Percentiles rank a stretch among this genome's conserved stretches.
Conservation (phyloP, 2,797 vertebrate genomes). For the Parotocinclus haroldoi region DNA sequence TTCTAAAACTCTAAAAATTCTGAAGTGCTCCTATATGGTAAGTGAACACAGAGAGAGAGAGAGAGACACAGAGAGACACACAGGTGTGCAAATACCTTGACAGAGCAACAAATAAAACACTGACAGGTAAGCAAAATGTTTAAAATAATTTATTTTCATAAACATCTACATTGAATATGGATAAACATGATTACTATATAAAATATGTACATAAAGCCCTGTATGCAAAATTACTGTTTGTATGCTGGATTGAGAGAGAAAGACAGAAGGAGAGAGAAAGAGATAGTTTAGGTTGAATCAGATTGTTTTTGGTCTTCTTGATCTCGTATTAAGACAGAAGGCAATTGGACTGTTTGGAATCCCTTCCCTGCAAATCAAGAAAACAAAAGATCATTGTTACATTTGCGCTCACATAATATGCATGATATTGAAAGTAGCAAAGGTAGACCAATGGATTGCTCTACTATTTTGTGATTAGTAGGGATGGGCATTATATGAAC, state of each 20-base stretch:
- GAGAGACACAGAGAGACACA: too few species aligned
- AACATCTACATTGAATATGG: constrained; percentile 61
- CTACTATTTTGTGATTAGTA: too few species aligned
- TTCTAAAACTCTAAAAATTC: too few species aligned
- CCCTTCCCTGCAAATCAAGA: constrained; percentile 57
- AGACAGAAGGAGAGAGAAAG: constrained; percentile 41
- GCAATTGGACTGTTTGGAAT: constrained; percentile 72
- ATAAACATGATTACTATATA: constrained; percentile 66
- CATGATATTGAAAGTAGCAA: too few species aligned
- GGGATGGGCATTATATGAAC: too few species aligned
- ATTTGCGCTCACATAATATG: neutral
- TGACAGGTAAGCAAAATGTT: constrained; percentile 29
- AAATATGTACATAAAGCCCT: constrained; percentile 73
- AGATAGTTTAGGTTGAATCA: constrained; percentile 44
- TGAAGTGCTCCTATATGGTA: too few species aligned
- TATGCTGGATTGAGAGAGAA: constrained; percentile 32
- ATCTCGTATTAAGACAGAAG: constrained; percentile 64
- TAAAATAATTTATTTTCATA: constrained; percentile 76
- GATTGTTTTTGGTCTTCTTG: constrained; percentile 15
- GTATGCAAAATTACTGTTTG: constrained; percentile 57
- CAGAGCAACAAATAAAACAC: neutral
- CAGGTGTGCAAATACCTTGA: too few species aligned
- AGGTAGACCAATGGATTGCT: too few species aligned
- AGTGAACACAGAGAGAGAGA: too few species aligned
- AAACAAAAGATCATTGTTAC: constrained; percentile 24